Conservation (phyloP, 2,888 invertebrate genomes). For the Sesia bembeciformis region DNA sequence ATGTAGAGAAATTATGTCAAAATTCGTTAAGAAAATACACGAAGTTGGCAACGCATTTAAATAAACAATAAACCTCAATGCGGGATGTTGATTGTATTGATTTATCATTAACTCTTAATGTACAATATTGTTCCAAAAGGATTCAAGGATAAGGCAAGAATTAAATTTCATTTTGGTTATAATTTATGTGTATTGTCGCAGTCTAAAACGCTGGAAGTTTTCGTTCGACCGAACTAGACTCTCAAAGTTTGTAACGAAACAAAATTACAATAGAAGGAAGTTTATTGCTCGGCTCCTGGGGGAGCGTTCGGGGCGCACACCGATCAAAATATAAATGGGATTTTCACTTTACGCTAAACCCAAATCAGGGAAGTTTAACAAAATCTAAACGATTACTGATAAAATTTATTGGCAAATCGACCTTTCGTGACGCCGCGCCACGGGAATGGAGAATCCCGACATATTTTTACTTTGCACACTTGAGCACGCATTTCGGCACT, state of each 20-base stretch:
- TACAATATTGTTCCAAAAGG: slow-evolving; percentile 1
- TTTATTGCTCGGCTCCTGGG: slow-evolving; percentile 36
- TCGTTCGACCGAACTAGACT: slow-evolving; percentile 31
- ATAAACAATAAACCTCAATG: background rate
- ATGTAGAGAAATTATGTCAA: background rate
- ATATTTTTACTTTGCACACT: too few species aligned
- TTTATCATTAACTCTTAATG: background rate
- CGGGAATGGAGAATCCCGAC: background rate
- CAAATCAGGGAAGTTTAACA: slow-evolving; percentile 34
- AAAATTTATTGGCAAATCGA: slow-evolving; percentile 30
- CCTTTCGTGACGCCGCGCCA: slow-evolving; percentile 13
- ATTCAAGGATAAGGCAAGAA: slow-evolving; percentile 25
- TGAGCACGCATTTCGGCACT: too few species aligned
- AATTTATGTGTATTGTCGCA: slow-evolving; percentile 49
- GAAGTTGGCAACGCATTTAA: background rate
- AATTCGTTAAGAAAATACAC: background rate
- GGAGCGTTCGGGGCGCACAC: slow-evolving; percentile 26
- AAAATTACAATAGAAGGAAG: slow-evolving; percentile 52
- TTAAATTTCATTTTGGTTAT: slow-evolving; percentile 49
- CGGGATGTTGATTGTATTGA: background rate
- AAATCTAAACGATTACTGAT: slow-evolving; percentile 40
- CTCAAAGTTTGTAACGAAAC: slow-evolving; percentile 47
- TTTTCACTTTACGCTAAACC: slow-evolving; percentile 37
- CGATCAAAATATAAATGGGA: slow-evolving; percentile 47
- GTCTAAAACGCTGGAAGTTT: slow-evolving; percentile 49